Percentiles rank a stretch among this genome's conserved stretches.
These are phyloP conservation scores for Halcyon chelicuti DNA, from an alignment of 2,797 vertebrate species.

Conservation along the genomic window DNA sequence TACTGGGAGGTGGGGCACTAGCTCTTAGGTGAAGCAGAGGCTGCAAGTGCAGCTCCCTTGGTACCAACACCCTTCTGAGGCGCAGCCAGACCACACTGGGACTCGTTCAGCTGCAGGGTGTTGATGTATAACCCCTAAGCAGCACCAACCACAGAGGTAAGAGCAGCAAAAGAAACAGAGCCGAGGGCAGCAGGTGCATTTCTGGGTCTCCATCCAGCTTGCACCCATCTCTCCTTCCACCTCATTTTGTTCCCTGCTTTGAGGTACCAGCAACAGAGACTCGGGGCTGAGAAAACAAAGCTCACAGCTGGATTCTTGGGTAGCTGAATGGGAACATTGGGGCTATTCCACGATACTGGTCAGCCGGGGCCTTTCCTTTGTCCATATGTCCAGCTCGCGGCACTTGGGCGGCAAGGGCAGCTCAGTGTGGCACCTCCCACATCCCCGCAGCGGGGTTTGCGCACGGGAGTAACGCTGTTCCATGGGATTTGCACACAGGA, in stretches of 20 bases:
- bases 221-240: neutral
- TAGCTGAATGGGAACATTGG: neutral
- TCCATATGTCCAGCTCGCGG: accelerated
- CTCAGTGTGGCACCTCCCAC: accelerated
- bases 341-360: accelerated
- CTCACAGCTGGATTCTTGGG: neutral
- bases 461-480: no score
- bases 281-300: neutral
- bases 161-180: neutral
- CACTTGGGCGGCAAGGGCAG: accelerated
- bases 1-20: accelerated
- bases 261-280: neutral
- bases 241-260: neutral
- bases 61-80: neutral
- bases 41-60: neutral
- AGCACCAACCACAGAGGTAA: neutral
- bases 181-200: accelerated
- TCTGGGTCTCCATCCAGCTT: neutral
- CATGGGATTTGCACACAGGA: no score
- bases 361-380: neutral
- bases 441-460: neutral
- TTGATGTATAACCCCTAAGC: neutral
- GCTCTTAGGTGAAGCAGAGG: neutral
- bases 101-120: accelerated
- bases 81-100: neutral